These are phyloP conservation scores for Bombus pyrosoma DNA, from an alignment of 1,140 invertebrate species.

Conservation along the genomic window DNA sequence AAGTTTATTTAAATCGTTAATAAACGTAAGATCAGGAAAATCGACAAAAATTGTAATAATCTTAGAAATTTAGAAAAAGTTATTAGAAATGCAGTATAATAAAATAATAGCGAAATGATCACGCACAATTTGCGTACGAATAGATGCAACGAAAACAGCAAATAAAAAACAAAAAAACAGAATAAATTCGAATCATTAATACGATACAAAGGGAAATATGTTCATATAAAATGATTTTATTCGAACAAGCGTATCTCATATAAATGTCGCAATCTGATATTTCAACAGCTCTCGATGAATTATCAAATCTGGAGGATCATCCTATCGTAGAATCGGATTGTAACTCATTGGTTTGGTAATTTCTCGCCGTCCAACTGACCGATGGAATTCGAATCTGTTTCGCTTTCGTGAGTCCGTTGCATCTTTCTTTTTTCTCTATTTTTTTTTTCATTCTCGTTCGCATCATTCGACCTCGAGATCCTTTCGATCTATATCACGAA, in stretches of 20 bases:
- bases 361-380: not conserved
- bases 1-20: too few relatives aligned
- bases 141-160: too few relatives aligned
- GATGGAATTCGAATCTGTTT: not conserved
- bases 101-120: too few relatives aligned
- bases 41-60: too few relatives aligned
- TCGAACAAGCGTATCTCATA: not conserved
- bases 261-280: not conserved
- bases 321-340: not conserved
- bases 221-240: not conserved
- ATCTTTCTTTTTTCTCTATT: too few relatives aligned
- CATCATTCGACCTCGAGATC: not conserved
- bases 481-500: slow-evolving; percentile 18
- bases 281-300: not conserved
- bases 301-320: not conserved
- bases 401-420: not conserved
- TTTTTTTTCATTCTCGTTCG: not conserved
- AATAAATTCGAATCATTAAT: not conserved
- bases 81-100: too few relatives aligned
- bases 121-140: too few relatives aligned
- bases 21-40: too few relatives aligned
- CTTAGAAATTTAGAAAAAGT: too few relatives aligned
- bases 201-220: not conserved
- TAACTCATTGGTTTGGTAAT: not conserved
- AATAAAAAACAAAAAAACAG: not conserved